These are phyloP conservation scores for Poecilus cupreus DNA, from an alignment of 2,888 invertebrate species.

Conservation along the genomic window DNA sequence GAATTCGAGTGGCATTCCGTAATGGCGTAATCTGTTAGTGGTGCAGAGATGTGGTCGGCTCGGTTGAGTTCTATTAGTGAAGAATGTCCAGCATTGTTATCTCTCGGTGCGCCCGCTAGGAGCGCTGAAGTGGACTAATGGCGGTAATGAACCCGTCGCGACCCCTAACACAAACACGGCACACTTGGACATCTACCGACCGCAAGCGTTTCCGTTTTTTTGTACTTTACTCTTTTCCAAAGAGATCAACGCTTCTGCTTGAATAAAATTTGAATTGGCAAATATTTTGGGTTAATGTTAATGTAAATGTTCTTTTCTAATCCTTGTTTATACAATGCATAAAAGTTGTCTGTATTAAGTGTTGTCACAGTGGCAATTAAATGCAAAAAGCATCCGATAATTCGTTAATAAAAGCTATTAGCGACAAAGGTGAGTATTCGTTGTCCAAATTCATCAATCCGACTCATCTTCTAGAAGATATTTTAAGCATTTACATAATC, in stretches of 20 bases:
- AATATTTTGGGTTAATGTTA: background rate
- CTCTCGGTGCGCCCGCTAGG: slow-evolving; percentile 61
- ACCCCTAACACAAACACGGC: background rate
- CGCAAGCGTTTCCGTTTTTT: background rate
- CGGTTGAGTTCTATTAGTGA: slow-evolving; percentile 68
- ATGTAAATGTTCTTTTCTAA: background rate
- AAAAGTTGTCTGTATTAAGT: background rate
- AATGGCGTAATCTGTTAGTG: slow-evolving; percentile 70
- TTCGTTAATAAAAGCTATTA: slow-evolving; percentile 4
- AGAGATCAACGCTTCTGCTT: too few relatives aligned
- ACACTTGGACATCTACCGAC: background rate
- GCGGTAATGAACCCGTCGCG: slow-evolving; percentile 59
- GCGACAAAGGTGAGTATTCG: background rate
- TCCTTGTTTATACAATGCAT: background rate
- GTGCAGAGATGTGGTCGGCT: slow-evolving; percentile 66
- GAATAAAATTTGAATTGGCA: too few relatives aligned
- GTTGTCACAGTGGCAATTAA: slow-evolving; percentile 1
- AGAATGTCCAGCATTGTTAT: slow-evolving; percentile 70
- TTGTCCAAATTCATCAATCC: slow-evolving; percentile 24
- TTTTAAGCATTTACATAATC: slow-evolving; percentile 44
- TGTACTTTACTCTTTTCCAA: background rate
- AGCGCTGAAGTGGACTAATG: slow-evolving; percentile 70
- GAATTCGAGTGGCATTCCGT: slow-evolving; percentile 29
- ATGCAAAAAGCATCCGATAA: slow-evolving; percentile 2
- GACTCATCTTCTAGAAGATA: slow-evolving; percentile 19